A percentile compares a stretch with the other conserved stretches of the same genome.
Evolutionary conservation across 2,888 invertebrate genomes (phyloP).

Genomic region (Trichacis sp.): DNA sequence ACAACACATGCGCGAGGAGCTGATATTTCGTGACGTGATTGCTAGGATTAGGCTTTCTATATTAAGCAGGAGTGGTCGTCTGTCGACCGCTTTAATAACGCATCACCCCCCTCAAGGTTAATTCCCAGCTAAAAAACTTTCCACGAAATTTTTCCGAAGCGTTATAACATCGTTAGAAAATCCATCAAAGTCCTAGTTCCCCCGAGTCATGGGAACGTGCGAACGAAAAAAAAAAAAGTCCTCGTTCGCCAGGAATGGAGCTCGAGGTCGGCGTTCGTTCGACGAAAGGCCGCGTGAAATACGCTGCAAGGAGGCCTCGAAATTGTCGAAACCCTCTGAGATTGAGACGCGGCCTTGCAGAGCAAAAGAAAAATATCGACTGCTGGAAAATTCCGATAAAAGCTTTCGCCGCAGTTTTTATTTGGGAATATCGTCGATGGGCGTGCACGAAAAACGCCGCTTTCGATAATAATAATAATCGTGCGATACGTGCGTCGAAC

Average conservation of each 20-base stretch:
- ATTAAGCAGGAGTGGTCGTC: conserved; percentile 21
- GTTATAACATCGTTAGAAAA: background rate
- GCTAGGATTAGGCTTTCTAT: conserved; percentile 28
- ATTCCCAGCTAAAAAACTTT: conserved; percentile 4
- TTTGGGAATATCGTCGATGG: too few relatives aligned
- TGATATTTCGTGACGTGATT: conserved; percentile 12
- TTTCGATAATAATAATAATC: too few relatives aligned
- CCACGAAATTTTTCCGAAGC: background rate
- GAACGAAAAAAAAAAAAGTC: conserved; percentile 30
- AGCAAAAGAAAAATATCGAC: too few relatives aligned
- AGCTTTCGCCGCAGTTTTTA: background rate
- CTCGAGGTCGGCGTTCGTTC: conserved; percentile 32
- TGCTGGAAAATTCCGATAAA: background rate
- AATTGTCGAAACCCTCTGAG: background rate
- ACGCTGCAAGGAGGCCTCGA: too few relatives aligned
- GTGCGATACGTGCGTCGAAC: too few relatives aligned
- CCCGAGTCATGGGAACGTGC: background rate
- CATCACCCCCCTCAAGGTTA: conserved; percentile 19
- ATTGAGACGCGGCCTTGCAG: background rate
- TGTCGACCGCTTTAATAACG: too few relatives aligned
- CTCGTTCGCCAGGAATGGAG: conserved; percentile 39
- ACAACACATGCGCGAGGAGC: background rate
- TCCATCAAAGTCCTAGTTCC: background rate
- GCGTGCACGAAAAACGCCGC: background rate
- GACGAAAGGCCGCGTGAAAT: background rate